Conservation (phyloP, 2,888 invertebrate genomes). For the Ormyrus nitidulus region DNA sequence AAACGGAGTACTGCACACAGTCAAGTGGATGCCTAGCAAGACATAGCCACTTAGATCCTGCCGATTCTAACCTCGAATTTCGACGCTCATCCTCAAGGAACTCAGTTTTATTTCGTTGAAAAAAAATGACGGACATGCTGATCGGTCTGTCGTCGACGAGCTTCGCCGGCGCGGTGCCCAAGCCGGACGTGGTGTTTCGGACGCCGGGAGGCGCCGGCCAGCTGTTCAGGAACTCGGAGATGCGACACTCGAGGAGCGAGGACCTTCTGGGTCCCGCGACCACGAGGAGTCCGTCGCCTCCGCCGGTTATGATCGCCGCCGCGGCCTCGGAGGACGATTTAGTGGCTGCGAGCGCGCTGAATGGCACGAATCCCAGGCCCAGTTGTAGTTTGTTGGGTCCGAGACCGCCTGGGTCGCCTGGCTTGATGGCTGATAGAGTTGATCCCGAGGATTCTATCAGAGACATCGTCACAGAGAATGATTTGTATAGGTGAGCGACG, state of each 20-base stretch:
- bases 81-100: too few species aligned
- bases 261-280: conserved; percentile 68
- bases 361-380: conserved; percentile 32
- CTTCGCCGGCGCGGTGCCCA: conserved; percentile 32
- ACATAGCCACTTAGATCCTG: conserved; percentile 7
- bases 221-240: conserved; percentile 68
- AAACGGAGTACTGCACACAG: background rate
- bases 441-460: conserved; percentile 81
- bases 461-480: conserved; percentile 81
- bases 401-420: conserved; percentile 64
- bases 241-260: conserved; percentile 73
- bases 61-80: background rate
- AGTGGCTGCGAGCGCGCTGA: conserved; percentile 66
- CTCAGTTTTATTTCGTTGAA: too few species aligned
- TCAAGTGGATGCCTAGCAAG: conserved; percentile 16
- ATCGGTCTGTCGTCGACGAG: conserved; percentile 57
- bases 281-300: conserved; percentile 56
- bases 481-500: conserved; percentile 78
- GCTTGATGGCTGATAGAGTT: conserved; percentile 74
- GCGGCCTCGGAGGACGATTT: conserved; percentile 72
- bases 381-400: conserved; percentile 60
- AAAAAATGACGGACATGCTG: conserved; percentile 64
- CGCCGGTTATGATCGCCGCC: conserved; percentile 62
- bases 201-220: conserved; percentile 50
- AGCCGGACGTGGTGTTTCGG: conserved; percentile 51